These are phyloP conservation scores for Ophion ellenae DNA, from an alignment of 2,888 invertebrate species.

Conservation along the genomic window DNA sequence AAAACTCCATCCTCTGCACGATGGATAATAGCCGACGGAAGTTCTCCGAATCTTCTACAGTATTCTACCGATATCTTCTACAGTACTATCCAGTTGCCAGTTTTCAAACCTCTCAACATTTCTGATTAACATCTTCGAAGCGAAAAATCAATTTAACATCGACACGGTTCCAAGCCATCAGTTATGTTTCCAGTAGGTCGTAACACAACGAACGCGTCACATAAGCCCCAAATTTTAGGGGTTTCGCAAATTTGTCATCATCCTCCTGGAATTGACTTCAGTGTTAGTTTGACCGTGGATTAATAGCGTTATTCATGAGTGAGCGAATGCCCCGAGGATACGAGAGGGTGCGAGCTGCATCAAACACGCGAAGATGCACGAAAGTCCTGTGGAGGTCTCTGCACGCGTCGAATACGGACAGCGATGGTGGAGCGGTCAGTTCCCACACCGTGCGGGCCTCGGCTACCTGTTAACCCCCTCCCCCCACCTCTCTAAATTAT, in stretches of 20 bases:
- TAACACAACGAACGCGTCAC: constrained; percentile 29
- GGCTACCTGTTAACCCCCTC: constrained; percentile 79
- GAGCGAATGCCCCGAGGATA: constrained; percentile 73
- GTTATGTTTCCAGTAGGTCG: constrained; percentile 13
- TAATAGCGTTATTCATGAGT: constrained; percentile 84
- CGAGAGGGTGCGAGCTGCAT: constrained; percentile 54
- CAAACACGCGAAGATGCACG: constrained; percentile 33
- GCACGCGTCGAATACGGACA: constrained; percentile 22
- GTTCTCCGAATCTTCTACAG: no score
- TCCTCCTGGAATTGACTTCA: constrained; percentile 62
- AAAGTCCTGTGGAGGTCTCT: constrained; percentile 2
- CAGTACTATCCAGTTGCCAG: no score
- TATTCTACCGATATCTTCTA: no score
- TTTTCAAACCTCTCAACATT: no score
- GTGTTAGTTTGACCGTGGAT: constrained; percentile 73
- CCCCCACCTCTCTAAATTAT: constrained; percentile 81
- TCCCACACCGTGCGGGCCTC: constrained; percentile 79
- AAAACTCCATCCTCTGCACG: no score
- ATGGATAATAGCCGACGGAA: no score
- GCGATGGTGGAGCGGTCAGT: constrained; percentile 72
- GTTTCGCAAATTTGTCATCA: constrained; percentile 45
- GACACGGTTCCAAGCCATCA: not conserved
- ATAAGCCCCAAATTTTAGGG: constrained; percentile 27
- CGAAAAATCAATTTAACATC: no score
- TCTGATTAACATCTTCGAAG: no score